Base-by-base conservation (phyloP, 2,113 vertebrate species). In the Lophochroa leadbeateri region DNA sequence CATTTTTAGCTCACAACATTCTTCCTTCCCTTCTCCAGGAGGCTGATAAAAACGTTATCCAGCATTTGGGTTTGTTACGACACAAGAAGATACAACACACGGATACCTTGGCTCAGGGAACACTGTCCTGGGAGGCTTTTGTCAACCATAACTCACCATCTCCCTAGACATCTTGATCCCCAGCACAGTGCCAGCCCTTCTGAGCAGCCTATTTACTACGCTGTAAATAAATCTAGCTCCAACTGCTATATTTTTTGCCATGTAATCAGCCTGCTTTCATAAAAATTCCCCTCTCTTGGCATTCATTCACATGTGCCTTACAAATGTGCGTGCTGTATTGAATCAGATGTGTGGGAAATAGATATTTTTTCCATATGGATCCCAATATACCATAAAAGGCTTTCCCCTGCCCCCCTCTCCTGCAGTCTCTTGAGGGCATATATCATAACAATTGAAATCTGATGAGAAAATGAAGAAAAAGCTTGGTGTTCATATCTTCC, bases 311-410 rank as follows among this genome's bases (percentile, higher is more conserved):
- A 97, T 94, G 31, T 97, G 97, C 96, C 93, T 97, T 96, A 90
- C 95, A 97, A 98, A 96, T 93, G 94, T 95, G 94, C 43, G 17
- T 20, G 28, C 94, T 97, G 86, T 21, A 80, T 93, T 78, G 43
- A 75, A 94, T 93, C 65, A 41, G 31, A 87, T 91, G 90, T 92
- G 58, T 79, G 96, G 93, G 86, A 97, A 97, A 96, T 96, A 95
- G 83, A 97, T 96, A 95, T 93, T 71, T 98, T 98, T 98, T 98
- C 97, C 98, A 98, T 97, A 97, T 98, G 98, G 92, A 83, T 93
- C 78, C 87, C 80, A 95, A 90, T 82, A 86, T 86, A 87, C 95
- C 95, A 95, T 82, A 90, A 96, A 98, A 96, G 96, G 92, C 33
- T 67, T 95, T 94, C 86, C 75, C 68, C 57, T 92, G 23, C 90